Evolutionary conservation across 1,140 invertebrate genomes (phyloP).

Genomic region (Sycophaga agraensis): DNA sequence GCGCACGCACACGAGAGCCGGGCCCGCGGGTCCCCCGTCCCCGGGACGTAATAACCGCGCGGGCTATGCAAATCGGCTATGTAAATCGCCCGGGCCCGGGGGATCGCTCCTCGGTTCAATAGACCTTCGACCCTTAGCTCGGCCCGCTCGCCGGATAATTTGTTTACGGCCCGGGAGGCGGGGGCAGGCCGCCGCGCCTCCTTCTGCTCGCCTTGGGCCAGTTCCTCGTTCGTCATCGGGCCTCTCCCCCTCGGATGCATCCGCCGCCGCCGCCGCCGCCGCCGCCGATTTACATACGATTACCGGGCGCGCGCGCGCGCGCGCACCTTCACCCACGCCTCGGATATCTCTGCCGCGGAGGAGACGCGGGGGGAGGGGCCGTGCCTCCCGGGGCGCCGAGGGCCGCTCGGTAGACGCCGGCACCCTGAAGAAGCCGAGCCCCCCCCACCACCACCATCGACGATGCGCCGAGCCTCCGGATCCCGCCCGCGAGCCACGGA

Average conservation of each 20-base stretch:
- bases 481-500: too few species aligned
- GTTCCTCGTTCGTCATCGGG: slow-evolving; percentile 41
- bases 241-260: slow-evolving; percentile 3
- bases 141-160: too few species aligned
- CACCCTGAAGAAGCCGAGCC: slow-evolving; percentile 55
- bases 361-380: slow-evolving; percentile 25
- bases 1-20: background rate
- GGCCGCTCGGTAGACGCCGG: slow-evolving; percentile 54
- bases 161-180: slow-evolving; percentile 56
- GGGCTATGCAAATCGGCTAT: slow-evolving; percentile 1
- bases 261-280: slow-evolving; percentile 24
- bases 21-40: background rate
- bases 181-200: slow-evolving; percentile 43
- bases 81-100: slow-evolving; percentile 50
- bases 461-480: too few species aligned
- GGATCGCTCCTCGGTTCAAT: slow-evolving; percentile 56
- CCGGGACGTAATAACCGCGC: background rate
- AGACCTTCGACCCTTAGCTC: slow-evolving; percentile 58
- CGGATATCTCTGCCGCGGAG: background rate
- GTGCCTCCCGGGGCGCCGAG: slow-evolving; percentile 48
- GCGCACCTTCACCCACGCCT: slow-evolving; percentile 49
- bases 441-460: too few species aligned
- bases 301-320: slow-evolving; percentile 37
- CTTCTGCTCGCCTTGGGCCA: slow-evolving; percentile 43
- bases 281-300: slow-evolving; percentile 55